Evolutionary conservation across 2,113 vertebrate genomes (phyloP), one percentile per base, ranked within the genome.

Genomic region (Bagarius yarrelli): DNA sequence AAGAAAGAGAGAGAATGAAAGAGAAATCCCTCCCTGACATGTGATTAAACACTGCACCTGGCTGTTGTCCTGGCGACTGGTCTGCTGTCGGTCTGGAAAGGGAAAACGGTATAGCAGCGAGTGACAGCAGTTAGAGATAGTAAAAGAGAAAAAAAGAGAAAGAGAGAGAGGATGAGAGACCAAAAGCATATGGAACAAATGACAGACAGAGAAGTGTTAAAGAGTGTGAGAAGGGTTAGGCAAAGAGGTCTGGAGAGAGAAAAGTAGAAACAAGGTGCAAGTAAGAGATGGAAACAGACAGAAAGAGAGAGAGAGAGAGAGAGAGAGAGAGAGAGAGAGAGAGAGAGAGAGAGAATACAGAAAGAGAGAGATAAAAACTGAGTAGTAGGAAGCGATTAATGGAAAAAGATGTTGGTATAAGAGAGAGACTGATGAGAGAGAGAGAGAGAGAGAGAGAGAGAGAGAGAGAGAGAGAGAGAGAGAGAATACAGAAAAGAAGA

Each of bases 31-130:
- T 56, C 57, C 52, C 44, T 27, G 63, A 36, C 16, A 70, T 76
- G 25, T 70, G n/a, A 67, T 52, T 61, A 63, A 78, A 82, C 59
- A 74, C 63, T 70, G 82, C 80, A 87, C 86, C 86, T 87, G 80
- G 66, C 82, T 84, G 84, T 87, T 71, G 77, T 81, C 61, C 75
- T 84, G 80, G 81, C 34, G 79, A 74, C 69, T 50, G 66, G 80
- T 82, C 81, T 76, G 30, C 80, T 80, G 59, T 79, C 83, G 83
- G 74, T 79, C 81, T 79, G 52, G 66, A 87, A 70, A 40, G 52
- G 55, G 36, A 52, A 36, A 64, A 76, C 57, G 1, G 16, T 77
- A 40, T 59, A 70, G 47, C 55, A 15, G 64, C 30, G 32, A 83
- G 55, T 2, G 32, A 73, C 64, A 60, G 63, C 11, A 55, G 1